phyloP scores from a whole-genome alignment of 1,140 invertebrate genomes.

The Subanguina moxae region DNA sequence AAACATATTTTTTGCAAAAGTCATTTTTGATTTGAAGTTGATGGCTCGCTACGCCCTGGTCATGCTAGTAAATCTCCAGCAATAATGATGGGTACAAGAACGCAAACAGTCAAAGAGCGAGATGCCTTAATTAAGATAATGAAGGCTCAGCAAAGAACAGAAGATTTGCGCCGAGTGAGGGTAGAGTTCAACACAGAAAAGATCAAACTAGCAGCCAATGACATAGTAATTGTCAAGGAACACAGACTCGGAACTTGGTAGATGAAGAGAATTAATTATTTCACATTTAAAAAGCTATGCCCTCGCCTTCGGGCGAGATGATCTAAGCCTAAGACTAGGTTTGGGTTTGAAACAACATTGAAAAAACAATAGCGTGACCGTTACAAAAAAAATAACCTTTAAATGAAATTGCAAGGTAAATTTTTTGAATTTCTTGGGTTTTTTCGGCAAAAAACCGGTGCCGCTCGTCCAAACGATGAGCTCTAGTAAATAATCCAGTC shows the following conservation, averaged over 20 bases:
- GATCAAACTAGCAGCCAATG: conserved; percentile 18
- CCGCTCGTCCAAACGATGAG: too few species aligned
- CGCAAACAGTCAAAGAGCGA: conserved; percentile 33
- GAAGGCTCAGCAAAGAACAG: conserved; percentile 10
- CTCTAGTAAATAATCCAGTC: too few species aligned
- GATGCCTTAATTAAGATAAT: conserved; percentile 36
- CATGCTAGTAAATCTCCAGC: neutral
- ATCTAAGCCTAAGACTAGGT: neutral
- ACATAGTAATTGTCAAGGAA: conserved; percentile 30
- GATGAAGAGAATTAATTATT: neutral
- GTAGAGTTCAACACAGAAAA: conserved; percentile 11
- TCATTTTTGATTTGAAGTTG: conserved; percentile 15
- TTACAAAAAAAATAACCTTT: too few species aligned
- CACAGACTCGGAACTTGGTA: conserved; percentile 3
- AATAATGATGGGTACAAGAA: neutral
- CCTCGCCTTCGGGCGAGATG: neutral
- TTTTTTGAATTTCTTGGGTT: too few species aligned
- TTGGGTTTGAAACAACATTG: too few species aligned
- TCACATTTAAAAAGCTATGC: conserved; percentile 15
- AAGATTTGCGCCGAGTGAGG: conserved; percentile 18
- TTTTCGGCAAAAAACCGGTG: too few species aligned
- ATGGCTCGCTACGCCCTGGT: neutral
- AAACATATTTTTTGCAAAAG: too few species aligned
- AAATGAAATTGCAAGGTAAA: too few species aligned
- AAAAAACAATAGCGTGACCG: too few species aligned